Base-by-base conservation (phyloP, 92 coral and sea anemone species). In the Nematostella vectensis region DNA sequence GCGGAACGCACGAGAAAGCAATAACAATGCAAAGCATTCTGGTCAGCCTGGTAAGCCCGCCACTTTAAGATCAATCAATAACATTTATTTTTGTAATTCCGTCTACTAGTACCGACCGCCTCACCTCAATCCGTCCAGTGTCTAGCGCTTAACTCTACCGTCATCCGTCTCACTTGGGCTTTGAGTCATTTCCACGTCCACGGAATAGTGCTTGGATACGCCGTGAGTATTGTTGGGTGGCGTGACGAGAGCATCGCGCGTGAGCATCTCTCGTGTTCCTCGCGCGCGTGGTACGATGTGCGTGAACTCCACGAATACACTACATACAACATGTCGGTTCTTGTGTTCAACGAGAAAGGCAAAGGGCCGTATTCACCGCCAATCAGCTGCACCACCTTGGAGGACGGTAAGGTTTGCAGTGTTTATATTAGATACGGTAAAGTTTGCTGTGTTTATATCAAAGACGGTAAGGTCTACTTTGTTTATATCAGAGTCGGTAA, bases 201-300 rank as follows among this genome's bases (percentile, higher is more conserved):
- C 18, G 94, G 94, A 25, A 59, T 62, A n/a, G 56, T 78, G 12
- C 65, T 57, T 11, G 82, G 80, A 1, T 87, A 82, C 65, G 29
- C 4, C 4, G 23, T 82, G 22, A 29, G 55, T 15, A 72, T 67
- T 40, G 20, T 45, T 20, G 62, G 87, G 47, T 42, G 54, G 9
- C 91, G 83, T 23, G 83, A 77, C 1, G 55, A 59, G 28, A 59
- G 53, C 18, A 43, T 18, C 10, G 36, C 48, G 3, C 28, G 12
- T 0, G 27, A 25, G 3, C 21, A 12, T 2, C 16, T 4, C 1
- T 13, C 24, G 21, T 8, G 38, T 48, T 22, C 47, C 9, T 40
- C 31, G n/a, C n/a, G 10, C 20, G 25, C 50, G 58, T 58, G 70
- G 2, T 16, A 36, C 2, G 63, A 47, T 23, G 30, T 79, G 10